Evolutionary conservation across 2,113 vertebrate species (phyloP), one percentile per base, ranked within the genome.

Genomic region (Cygnus atratus): DNA sequence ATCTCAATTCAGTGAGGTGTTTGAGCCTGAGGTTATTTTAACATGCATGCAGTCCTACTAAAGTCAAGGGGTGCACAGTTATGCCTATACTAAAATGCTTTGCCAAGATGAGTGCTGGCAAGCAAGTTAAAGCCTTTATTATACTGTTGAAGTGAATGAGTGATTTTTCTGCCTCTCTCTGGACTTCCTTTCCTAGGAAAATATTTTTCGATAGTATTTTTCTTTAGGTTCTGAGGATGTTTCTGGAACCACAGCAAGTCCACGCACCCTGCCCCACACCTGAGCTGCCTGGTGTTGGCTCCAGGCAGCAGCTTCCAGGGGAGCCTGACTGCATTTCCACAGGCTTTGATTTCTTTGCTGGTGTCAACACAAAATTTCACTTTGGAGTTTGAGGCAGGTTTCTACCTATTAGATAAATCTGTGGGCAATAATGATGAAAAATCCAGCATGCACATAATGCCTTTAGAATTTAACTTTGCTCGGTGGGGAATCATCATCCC

Each of bases 221-320:
- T 73, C 33, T 72, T 73, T 18, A 58, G 59, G 57, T 58, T 59
- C 37, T 78, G 46, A 54, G 10, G 0, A 6, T 24, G 8, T 59
- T 86, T 72, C 21, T 83, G 80, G 43, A 58, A 41, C 0, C 3
- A 13, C 58, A 65, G n/a, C 0, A 3, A 26, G 37, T 50, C 75
- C 9, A 19, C 6, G 11, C 9, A 3, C 24, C 25, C 14, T 50
- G 31, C 26, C 24, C 31, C 1, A 0, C 1, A 41, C 28, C 2
- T 2, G 3, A 11, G 35, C 21, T 86, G 35, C 70, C 48, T 3
- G n/a, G 72, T 13, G 31, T 39, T 55, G 33, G 63, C 61, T 52
- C 48, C 67, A n/a, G 68, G 50, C 67, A 68, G 43, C 44, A 35
- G 31, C 22, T 61, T 70, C 61, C n/a, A 37, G 59, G 37, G 50